These are phyloP conservation scores for Saccostrea glomerata DNA, from an alignment of 1,140 invertebrate genomes.

Conservation along the genomic window DNA sequence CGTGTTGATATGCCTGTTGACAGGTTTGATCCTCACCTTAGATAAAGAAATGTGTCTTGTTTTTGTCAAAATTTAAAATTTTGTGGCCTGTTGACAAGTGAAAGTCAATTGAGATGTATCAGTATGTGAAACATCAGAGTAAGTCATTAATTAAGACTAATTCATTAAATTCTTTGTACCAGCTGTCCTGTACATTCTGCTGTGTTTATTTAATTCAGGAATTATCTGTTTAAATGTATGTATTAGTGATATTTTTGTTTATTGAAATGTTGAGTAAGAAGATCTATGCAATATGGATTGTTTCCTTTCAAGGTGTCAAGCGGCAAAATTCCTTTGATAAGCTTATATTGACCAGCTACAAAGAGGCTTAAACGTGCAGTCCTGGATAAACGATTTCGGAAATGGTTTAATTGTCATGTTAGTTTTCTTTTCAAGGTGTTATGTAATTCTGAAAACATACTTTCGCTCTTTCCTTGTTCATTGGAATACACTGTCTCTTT, in stretches of 20 bases:
- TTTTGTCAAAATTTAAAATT: too few relatives aligned
- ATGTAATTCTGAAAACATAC: conserved; percentile 34
- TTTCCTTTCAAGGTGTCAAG: neutral
- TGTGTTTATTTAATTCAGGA: too few relatives aligned
- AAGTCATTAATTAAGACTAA: too few relatives aligned
- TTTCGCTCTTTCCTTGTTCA: neutral
- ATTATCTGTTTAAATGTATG: too few relatives aligned
- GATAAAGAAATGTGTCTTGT: neutral
- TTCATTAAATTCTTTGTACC: too few relatives aligned
- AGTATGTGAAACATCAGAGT: too few relatives aligned
- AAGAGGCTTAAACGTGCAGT: conserved; percentile 14
- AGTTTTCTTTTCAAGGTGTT: conserved; percentile 35
- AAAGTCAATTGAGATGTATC: too few relatives aligned
- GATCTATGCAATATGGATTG: neutral
- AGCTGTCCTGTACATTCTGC: too few relatives aligned
- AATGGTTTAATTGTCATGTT: conserved; percentile 32
- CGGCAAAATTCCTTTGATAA: conserved; percentile 15
- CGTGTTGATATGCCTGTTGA: neutral
- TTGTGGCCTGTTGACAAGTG: too few relatives aligned
- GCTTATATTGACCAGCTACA: conserved; percentile 18
- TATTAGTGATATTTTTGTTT: neutral
- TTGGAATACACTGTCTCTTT: conserved; percentile 23
- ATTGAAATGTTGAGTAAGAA: neutral
- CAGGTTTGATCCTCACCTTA: neutral
- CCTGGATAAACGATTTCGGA: neutral